Evolutionary conservation across 2,113 vertebrate species (phyloP).

Genomic region (Sander vitreus): DNA sequence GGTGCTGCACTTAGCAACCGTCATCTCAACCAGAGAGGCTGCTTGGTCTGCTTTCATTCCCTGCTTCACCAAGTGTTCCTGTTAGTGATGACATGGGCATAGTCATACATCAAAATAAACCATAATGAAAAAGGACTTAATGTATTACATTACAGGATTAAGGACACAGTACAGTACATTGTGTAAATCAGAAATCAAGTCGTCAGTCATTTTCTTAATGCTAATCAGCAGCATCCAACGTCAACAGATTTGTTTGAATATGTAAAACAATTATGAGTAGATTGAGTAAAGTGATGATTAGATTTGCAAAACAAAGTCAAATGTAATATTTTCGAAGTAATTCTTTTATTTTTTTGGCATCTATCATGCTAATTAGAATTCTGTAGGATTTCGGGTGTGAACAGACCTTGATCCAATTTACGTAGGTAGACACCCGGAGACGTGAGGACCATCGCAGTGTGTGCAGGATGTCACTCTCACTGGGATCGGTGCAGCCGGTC

Average conservation of each 20-base stretch:
- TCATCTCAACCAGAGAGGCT: constrained; percentile 88
- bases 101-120: constrained; percentile 9
- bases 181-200: background rate
- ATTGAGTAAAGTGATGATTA: background rate
- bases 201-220: background rate
- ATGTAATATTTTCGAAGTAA: background rate
- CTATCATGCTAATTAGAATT: background rate
- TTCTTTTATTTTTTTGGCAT: background rate
- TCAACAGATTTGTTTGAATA: background rate
- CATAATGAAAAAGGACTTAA: background rate
- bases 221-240: background rate
- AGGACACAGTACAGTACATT: background rate
- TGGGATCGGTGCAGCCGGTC: constrained; percentile 88
- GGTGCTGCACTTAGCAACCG: constrained; percentile 90
- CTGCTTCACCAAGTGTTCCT: constrained; percentile 95
- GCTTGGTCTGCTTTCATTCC: constrained; percentile 96
- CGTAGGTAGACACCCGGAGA: constrained; percentile 90
- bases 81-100: constrained; percentile 6
- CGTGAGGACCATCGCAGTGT: constrained; percentile 97
- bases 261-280: background rate
- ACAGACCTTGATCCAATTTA: constrained; percentile 95
- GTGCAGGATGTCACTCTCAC: constrained; percentile 95
- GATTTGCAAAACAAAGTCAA: background rate
- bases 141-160: background rate
- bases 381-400: background rate